phyloP scores from a whole-genome alignment of 2,797 vertebrate genomes.

The Tadarida brasiliensis region DNA sequence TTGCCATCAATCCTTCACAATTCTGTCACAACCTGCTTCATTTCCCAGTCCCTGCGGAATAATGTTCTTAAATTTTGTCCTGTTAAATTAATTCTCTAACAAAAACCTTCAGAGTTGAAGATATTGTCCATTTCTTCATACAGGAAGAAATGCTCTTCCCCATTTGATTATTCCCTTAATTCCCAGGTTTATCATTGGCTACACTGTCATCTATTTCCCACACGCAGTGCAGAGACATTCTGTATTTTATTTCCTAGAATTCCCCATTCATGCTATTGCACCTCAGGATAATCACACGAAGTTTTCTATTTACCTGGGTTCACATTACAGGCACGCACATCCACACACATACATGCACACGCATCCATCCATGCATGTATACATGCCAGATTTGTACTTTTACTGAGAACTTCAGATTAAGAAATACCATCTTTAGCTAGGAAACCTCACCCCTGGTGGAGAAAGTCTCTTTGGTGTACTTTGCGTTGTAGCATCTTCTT shows the following conservation, averaged over 20 bases:
- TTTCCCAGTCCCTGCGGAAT: neutral
- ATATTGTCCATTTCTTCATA: neutral
- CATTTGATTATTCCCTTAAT: neutral
- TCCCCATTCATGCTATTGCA: neutral
- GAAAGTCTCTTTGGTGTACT: neutral
- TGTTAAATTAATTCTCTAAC: constrained; percentile 21
- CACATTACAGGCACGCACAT: neutral
- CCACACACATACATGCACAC: neutral
- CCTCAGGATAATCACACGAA: neutral
- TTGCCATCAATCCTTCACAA: neutral
- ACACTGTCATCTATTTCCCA: neutral
- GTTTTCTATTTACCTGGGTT: neutral
- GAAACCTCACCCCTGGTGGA: neutral
- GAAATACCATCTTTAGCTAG: neutral
- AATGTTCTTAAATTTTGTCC: neutral
- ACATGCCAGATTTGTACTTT: neutral
- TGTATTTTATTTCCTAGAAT: neutral
- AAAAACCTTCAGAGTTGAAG: neutral
- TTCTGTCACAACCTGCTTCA: neutral
- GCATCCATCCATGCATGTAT: neutral
- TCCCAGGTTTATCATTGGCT: neutral
- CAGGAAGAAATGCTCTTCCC: neutral
- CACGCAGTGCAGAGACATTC: neutral
- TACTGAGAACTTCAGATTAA: neutral
- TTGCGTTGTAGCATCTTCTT: neutral